Evolutionary conservation across 2,113 vertebrate species (phyloP).

Genomic region (Ramphastos sulfuratus): DNA sequence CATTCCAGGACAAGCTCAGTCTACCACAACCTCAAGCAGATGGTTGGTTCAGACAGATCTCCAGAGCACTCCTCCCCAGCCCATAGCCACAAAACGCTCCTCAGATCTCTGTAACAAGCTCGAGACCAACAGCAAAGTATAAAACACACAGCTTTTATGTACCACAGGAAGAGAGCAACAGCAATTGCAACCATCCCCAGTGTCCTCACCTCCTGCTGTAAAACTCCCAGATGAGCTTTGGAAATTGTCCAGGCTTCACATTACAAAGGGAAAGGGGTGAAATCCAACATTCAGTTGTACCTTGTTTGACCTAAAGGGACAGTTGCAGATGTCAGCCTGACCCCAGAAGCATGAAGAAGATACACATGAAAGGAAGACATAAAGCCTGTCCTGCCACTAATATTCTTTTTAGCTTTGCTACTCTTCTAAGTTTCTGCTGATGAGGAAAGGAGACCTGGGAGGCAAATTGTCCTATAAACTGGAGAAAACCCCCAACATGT

Average conservation of each 20-base stretch:
- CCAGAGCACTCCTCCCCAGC: not conserved
- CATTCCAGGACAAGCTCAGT: not conserved
- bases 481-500: not conserved
- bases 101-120: not conserved
- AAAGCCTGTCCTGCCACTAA: not conserved
- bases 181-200: not conserved
- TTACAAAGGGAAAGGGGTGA: not conserved
- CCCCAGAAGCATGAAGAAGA: not conserved
- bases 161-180: not conserved
- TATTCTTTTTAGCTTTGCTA: not conserved
- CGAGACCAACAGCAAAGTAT: not conserved
- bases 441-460: not conserved
- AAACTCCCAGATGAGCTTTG: not conserved
- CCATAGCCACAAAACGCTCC: not conserved
- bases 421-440: not conserved
- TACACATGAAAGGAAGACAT: not conserved
- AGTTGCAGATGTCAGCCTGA: not conserved
- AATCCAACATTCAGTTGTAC: not conserved
- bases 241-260: not conserved
- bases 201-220: not conserved
- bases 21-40: not conserved
- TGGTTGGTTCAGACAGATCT: not conserved
- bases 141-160: conserved; percentile 23
- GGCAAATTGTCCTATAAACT: not conserved
- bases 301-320: not conserved